These are phyloP conservation scores for Polypterus senegalus DNA, from an alignment of 2,113 vertebrate genomes.

Conservation along the genomic window DNA sequence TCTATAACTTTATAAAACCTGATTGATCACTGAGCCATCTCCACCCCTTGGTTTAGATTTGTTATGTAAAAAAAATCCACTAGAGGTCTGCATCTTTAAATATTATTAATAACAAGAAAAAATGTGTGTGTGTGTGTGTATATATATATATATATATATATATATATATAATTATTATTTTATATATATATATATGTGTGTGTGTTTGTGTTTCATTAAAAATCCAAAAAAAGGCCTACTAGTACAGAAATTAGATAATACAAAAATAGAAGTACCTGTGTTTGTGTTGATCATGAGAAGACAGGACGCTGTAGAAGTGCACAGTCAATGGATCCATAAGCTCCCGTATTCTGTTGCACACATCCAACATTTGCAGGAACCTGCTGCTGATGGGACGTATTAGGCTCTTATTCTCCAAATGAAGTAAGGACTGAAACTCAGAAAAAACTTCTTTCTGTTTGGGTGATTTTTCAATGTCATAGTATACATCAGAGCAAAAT, in stretches of 20 bases:
- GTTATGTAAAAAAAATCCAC: too few species aligned
- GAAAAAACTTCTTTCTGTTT: conserved; percentile 1
- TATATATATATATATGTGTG: too few species aligned
- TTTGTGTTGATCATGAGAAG: background rate
- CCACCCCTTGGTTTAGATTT: too few species aligned
- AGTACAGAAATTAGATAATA: background rate
- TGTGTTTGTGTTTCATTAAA: too few species aligned
- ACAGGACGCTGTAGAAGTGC: background rate
- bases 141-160: too few species aligned
- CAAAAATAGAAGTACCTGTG: conserved; percentile 8
- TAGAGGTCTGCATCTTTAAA: too few species aligned
- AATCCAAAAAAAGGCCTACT: background rate
- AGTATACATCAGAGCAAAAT: conserved; percentile 14
- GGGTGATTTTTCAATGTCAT: conserved; percentile 8
- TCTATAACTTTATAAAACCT: too few species aligned
- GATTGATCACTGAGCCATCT: too few species aligned
- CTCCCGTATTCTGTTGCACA: conserved; percentile 1
- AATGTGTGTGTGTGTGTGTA: too few species aligned
- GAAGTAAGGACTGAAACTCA: background rate
- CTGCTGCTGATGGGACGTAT: conserved; percentile 4
- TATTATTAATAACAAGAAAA: too few species aligned
- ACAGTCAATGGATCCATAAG: background rate
- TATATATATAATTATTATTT: too few species aligned
- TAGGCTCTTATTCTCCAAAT: background rate
- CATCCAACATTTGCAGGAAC: conserved; percentile 2